Percentiles rank a stretch among this genome's conserved stretches.
Evolutionary conservation across 30 jellyfish, hydroid and myxozoan species (phyloP).

Genomic region (Aurelia coerulea): DNA sequence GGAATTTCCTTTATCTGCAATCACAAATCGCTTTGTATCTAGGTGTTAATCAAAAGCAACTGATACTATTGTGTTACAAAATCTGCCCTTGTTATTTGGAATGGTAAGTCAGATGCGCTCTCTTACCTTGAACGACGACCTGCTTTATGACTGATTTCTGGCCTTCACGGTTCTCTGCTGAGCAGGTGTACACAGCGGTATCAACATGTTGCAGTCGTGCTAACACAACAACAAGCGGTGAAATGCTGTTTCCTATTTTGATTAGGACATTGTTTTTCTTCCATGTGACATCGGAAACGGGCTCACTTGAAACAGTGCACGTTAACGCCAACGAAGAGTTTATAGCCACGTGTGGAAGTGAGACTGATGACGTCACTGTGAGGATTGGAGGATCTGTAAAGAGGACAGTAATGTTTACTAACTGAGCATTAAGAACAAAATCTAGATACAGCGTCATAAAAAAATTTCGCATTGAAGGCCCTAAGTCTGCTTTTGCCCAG

Average conservation of each 20-base stretch:
- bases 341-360: background rate
- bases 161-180: constrained; percentile 21
- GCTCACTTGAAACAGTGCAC: constrained; percentile 22
- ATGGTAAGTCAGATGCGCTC: background rate
- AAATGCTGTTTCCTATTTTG: background rate
- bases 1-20: too few species aligned
- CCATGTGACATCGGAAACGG: constrained; percentile 11
- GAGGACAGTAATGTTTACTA: background rate
- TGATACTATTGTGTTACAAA: too few species aligned
- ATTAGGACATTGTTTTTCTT: background rate
- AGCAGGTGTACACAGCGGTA: constrained; percentile 6
- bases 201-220: background rate
- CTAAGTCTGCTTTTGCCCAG: too few species aligned
- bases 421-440: too few species aligned
- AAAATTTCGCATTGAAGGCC: too few species aligned
- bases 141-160: background rate
- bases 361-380: constrained; percentile 12
- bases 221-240: background rate
- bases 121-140: constrained; percentile 36
- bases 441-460: too few species aligned
- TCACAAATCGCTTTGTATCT: too few species aligned
- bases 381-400: constrained; percentile 37
- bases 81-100: too few species aligned
- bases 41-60: too few species aligned
- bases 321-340: background rate